Conservation (phyloP, 2,113 vertebrate genomes). For the Myrmophylax atrothorax region DNA sequence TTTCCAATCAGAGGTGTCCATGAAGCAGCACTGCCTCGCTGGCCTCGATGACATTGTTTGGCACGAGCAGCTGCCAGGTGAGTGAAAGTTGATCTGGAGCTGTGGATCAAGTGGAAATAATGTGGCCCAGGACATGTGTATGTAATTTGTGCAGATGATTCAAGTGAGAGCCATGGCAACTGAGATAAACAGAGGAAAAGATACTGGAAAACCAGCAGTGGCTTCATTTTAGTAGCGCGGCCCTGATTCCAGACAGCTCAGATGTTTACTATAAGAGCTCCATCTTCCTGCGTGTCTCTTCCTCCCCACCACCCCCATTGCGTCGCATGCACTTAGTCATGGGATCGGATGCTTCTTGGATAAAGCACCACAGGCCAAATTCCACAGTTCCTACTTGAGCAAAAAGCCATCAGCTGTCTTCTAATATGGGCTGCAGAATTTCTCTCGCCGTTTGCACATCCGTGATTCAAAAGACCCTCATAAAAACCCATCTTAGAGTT, state of each 20-base stretch:
- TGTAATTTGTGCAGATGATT: slow-evolving; percentile 70
- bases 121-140: slow-evolving; percentile 49
- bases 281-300: slow-evolving; percentile 35
- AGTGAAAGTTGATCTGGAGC: slow-evolving; percentile 52
- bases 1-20: not conserved
- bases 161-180: slow-evolving; percentile 68
- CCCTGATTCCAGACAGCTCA: slow-evolving; percentile 39
- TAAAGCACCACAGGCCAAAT: slow-evolving; percentile 19
- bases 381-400: slow-evolving; percentile 15
- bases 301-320: not conserved
- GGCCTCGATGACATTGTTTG: not conserved
- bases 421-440: not conserved
- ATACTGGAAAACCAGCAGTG: slow-evolving; percentile 56
- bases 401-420: not conserved
- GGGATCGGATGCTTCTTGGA: slow-evolving; percentile 12
- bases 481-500: not conserved
- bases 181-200: slow-evolving; percentile 69
- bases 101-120: slow-evolving; percentile 47
- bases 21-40: not conserved
- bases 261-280: slow-evolving; percentile 61
- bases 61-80: slow-evolving; percentile 45
- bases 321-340: slow-evolving; percentile 19
- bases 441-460: not conserved
- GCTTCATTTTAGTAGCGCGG: slow-evolving; percentile 41
- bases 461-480: not conserved